phyloP scores from a whole-genome alignment of 2,888 invertebrate genomes.

The Brachyopa scutellaris region DNA sequence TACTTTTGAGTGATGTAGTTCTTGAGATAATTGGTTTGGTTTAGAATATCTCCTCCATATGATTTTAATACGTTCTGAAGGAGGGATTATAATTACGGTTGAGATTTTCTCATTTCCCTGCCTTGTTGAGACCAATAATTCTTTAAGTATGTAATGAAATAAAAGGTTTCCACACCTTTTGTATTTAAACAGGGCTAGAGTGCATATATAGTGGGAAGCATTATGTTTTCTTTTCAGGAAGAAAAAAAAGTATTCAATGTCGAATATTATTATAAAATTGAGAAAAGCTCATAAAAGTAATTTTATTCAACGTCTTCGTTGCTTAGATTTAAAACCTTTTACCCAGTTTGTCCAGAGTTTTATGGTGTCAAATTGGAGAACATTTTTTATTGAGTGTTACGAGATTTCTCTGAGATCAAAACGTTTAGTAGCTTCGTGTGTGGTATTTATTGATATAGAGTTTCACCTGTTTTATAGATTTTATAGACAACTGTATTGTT shows the following conservation, averaged over 20 bases:
- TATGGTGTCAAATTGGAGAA: neutral
- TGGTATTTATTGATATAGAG: neutral
- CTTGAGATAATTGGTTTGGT: conserved; percentile 60
- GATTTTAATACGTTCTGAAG: conserved; percentile 17
- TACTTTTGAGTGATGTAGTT: conserved; percentile 42
- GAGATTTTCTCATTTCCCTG: too few species aligned
- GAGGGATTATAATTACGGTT: conserved; percentile 28
- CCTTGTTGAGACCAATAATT: too few species aligned
- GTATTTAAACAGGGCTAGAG: too few species aligned
- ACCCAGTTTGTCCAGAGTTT: conserved; percentile 1
- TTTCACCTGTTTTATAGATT: too few species aligned
- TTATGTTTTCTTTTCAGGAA: too few species aligned
- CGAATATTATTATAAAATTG: too few species aligned
- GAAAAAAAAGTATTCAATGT: too few species aligned
- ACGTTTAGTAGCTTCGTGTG: neutral
- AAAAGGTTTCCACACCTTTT: too few species aligned
- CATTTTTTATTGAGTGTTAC: conserved; percentile 30
- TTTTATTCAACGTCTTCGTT: conserved; percentile 9
- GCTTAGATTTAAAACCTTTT: conserved; percentile 8
- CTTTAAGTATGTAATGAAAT: too few species aligned
- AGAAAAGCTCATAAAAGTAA: neutral
- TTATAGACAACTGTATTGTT: too few species aligned
- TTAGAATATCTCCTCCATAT: conserved; percentile 19
- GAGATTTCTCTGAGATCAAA: neutral
- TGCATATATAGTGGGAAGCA: too few species aligned